phyloP scores from a whole-genome alignment of 2,797 vertebrate species.

The Limosa lapponica region DNA sequence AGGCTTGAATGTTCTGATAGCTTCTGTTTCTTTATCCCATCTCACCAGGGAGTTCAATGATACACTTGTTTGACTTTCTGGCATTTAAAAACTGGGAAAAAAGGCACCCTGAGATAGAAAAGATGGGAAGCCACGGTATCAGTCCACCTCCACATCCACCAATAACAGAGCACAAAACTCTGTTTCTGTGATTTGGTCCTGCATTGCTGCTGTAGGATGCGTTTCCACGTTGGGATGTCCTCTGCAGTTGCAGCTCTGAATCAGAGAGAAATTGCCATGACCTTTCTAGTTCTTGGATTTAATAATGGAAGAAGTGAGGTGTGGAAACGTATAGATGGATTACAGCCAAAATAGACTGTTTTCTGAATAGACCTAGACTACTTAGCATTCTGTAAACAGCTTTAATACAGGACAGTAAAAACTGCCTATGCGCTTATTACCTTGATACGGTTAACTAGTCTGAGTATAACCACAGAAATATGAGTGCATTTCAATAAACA shows the following conservation, averaged over 20 bases:
- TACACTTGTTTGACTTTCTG: constrained; percentile 36
- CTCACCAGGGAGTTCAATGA: constrained; percentile 48
- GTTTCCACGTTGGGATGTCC: neutral
- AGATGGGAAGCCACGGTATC: neutral
- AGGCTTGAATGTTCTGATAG: constrained; percentile 37
- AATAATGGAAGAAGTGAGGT: constrained; percentile 43
- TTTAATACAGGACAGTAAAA: constrained; percentile 38
- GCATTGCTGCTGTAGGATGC: neutral
- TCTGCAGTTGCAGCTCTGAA: neutral
- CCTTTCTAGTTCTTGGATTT: constrained; percentile 30
- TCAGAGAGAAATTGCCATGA: constrained; percentile 10
- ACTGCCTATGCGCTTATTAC: constrained; percentile 38
- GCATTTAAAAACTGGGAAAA: neutral
- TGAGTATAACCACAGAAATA: constrained; percentile 43
- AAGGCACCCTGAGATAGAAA: neutral
- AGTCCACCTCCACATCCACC: neutral
- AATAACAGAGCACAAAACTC: neutral
- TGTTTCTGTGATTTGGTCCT: neutral
- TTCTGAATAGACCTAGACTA: constrained; percentile 23
- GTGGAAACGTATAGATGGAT: constrained; percentile 25
- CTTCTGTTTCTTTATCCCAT: constrained; percentile 48
- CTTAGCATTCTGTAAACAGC: constrained; percentile 57
- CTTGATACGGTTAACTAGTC: constrained; percentile 60
- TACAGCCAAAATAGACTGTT: constrained; percentile 32
- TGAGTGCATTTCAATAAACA: constrained; percentile 43